Evolutionary conservation across 2,797 vertebrate genomes (phyloP).

Genomic region (Orestias chungarensis): DNA sequence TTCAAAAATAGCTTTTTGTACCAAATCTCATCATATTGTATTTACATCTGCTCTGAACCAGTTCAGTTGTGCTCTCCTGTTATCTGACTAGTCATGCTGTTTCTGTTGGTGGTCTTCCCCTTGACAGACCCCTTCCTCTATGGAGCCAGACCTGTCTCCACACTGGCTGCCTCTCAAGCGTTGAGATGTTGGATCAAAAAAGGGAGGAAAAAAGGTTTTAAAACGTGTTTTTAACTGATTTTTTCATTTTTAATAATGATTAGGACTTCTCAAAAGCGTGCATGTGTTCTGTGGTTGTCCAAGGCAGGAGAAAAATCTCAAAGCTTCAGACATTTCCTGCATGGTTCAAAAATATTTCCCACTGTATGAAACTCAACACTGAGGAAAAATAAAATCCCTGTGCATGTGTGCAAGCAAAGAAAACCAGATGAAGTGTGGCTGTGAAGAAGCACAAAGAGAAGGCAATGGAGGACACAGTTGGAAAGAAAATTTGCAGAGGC

Average conservation of each 20-base stretch:
- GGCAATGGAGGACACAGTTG: slow-evolving; percentile 13
- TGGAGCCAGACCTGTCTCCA: slow-evolving; percentile 75
- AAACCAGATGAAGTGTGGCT: slow-evolving; percentile 53
- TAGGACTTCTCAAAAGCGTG: neutral
- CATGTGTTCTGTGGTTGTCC: slow-evolving; percentile 15
- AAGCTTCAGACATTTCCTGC: slow-evolving; percentile 69
- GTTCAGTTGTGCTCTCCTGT: slow-evolving; percentile 69
- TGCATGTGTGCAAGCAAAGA: slow-evolving; percentile 18
- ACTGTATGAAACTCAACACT: slow-evolving; percentile 64
- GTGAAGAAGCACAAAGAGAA: slow-evolving; percentile 20
- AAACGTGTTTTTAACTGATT: slow-evolving; percentile 27
- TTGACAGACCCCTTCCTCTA: slow-evolving; percentile 83
- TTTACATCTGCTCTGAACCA: slow-evolving; percentile 79
- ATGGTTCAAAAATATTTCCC: slow-evolving; percentile 68
- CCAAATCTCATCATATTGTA: neutral
- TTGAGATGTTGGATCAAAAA: slow-evolving; percentile 58
- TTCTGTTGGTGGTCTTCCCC: slow-evolving; percentile 81
- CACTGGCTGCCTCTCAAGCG: slow-evolving; percentile 61
- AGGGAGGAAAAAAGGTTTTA: neutral
- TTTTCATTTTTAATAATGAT: slow-evolving; percentile 8
- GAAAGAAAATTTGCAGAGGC: slow-evolving; percentile 27
- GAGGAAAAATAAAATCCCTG: slow-evolving; percentile 43
- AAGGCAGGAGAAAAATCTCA: slow-evolving; percentile 35
- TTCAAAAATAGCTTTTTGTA: neutral
- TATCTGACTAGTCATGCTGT: slow-evolving; percentile 77